Evolutionary conservation across 2,113 vertebrate genomes (phyloP).

Genomic region (Nyctibius bracteatus): DNA sequence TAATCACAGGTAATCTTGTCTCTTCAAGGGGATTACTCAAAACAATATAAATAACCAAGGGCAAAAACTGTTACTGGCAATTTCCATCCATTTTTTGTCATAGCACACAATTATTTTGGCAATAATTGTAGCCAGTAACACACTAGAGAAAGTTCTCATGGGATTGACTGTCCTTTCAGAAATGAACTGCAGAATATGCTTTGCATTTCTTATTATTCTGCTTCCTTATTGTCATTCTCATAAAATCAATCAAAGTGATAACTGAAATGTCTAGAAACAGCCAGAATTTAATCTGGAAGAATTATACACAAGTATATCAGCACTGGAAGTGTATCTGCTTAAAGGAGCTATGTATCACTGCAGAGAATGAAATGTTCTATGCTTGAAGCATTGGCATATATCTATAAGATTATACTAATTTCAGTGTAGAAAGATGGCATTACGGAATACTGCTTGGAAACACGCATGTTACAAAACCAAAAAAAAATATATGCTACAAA

Average conservation of each 20-base stretch:
- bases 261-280: not conserved
- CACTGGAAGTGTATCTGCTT: not conserved
- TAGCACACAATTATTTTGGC: not conserved
- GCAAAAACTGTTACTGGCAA: not conserved
- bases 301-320: not conserved
- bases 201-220: not conserved
- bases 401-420: not conserved
- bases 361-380: not conserved
- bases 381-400: not conserved
- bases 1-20: conserved; percentile 3
- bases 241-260: not conserved
- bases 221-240: not conserved
- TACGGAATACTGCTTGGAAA: not conserved
- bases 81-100: not conserved
- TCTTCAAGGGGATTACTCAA: not conserved
- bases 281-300: conserved; percentile 21
- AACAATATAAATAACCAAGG: not conserved
- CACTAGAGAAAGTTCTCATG: not conserved
- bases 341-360: not conserved
- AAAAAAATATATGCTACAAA: not conserved
- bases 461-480: not conserved
- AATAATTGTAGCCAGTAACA: not conserved
- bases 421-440: not conserved
- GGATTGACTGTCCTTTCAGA: not conserved
- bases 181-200: not conserved